Percentiles rank a stretch among this genome's conserved stretches.
phyloP scores from a whole-genome alignment of 2,113 vertebrate genomes.

The Stercorarius parasiticus region DNA sequence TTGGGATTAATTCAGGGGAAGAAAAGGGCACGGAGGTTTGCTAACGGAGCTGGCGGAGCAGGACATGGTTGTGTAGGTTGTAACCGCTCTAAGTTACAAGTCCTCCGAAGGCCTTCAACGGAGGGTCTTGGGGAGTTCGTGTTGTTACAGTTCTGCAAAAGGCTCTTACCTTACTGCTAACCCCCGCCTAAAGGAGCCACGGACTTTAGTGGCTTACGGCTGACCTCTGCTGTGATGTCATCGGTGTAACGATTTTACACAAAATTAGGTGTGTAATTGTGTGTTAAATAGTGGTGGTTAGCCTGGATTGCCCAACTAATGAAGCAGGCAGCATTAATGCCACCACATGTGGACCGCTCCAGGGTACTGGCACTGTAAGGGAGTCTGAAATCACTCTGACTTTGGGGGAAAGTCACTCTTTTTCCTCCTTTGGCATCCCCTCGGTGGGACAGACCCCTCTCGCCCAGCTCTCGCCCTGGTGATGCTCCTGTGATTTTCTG shows the following conservation, averaged over 20 bases:
- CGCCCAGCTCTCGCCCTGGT: background rate
- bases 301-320: conserved; percentile 62
- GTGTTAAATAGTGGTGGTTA: conserved; percentile 74
- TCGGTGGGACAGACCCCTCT: background rate
- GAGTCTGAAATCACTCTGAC: background rate
- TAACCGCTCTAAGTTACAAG: background rate
- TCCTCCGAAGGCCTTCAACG: background rate
- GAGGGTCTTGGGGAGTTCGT: background rate
- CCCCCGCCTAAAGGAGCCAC: background rate
- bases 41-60: background rate
- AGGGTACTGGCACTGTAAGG: conserved; percentile 1
- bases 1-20: background rate
- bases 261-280: conserved; percentile 78
- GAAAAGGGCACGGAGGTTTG: background rate
- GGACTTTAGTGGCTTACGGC: background rate
- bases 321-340: conserved; percentile 64
- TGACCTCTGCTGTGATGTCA: conserved; percentile 70
- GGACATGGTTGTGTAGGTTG: accelerated
- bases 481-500: background rate
- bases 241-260: conserved; percentile 74
- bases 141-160: background rate
- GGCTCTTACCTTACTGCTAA: background rate
- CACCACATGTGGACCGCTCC: conserved; percentile 54
- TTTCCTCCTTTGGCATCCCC: background rate
- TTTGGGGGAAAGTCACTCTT: background rate